phyloP scores from a whole-genome alignment of 2,888 invertebrate species.

The Chrysotoxum bicinctum region DNA sequence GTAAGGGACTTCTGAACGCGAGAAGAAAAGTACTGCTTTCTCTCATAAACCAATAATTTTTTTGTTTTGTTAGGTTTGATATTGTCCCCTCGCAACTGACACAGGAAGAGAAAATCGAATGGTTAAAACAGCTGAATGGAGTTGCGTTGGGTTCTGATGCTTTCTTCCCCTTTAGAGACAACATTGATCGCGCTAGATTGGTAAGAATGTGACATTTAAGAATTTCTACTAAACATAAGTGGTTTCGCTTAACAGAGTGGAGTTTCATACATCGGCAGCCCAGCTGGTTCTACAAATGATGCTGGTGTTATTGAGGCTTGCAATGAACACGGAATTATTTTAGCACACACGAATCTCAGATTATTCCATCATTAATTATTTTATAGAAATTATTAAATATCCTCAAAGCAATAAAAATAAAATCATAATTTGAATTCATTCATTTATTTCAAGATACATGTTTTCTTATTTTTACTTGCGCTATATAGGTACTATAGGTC shows the following conservation, averaged over 20 bases:
- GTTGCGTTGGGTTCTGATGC: slow-evolving; percentile 97
- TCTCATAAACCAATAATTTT: not conserved
- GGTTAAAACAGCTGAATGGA: slow-evolving; percentile 87
- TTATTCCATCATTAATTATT: slow-evolving; percentile 93
- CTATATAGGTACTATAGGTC: too few relatives aligned
- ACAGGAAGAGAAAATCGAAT: slow-evolving; percentile 85
- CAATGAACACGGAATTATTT: slow-evolving; percentile 92
- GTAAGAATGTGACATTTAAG: slow-evolving; percentile 82
- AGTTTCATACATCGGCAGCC: slow-evolving; percentile 95
- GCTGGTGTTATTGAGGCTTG: slow-evolving; percentile 94
- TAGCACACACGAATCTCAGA: slow-evolving; percentile 94
- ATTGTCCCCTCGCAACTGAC: slow-evolving; percentile 87
- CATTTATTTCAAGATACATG: too few relatives aligned
- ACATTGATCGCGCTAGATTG: slow-evolving; percentile 95
- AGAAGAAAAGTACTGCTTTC: not conserved
- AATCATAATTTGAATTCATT: not conserved
- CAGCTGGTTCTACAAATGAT: slow-evolving; percentile 97
- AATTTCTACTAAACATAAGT: not conserved
- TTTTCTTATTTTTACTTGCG: too few relatives aligned
- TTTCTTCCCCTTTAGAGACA: slow-evolving; percentile 99
- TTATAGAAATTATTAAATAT: not conserved
- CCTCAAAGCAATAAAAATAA: not conserved
- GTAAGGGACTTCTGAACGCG: slow-evolving; percentile 83
- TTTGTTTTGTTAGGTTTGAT: slow-evolving; percentile 77
- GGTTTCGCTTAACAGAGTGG: slow-evolving; percentile 87